These are phyloP conservation scores for Emmelina monodactyla DNA, from an alignment of 2,888 invertebrate genomes.

Conservation along the genomic window DNA sequence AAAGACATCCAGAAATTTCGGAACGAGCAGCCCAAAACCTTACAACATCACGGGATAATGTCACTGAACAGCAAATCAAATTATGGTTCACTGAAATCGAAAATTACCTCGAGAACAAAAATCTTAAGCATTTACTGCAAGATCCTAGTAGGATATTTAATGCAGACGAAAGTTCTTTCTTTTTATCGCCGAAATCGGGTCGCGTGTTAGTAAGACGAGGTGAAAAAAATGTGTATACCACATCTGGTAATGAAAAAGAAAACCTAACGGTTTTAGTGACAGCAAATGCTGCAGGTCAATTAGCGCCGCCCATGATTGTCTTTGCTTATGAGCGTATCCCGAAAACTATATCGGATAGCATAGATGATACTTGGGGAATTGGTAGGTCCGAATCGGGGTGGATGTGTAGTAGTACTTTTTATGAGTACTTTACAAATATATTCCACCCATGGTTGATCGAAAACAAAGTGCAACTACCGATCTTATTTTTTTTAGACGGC, in stretches of 20 bases:
- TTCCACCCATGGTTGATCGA: conserved; percentile 23
- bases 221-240: conserved; percentile 20
- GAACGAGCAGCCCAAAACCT: conserved; percentile 20
- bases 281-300: conserved; percentile 17
- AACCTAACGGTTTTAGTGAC: conserved; percentile 18
- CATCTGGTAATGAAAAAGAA: conserved; percentile 20
- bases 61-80: conserved; percentile 19
- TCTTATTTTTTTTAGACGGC: conserved; percentile 21
- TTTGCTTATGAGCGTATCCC: conserved; percentile 14
- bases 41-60: conserved; percentile 16
- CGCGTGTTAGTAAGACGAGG: conserved; percentile 25
- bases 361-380: conserved; percentile 9
- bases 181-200: conserved; percentile 25
- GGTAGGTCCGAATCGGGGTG: conserved; percentile 23
- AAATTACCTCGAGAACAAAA: conserved; percentile 15
- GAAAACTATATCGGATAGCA: too few relatives aligned
- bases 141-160: conserved; percentile 16
- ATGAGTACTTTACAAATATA: conserved; percentile 26
- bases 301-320: conserved; percentile 19
- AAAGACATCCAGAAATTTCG: conserved; percentile 18
- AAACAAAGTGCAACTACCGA: conserved; percentile 19
- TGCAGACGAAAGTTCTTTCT: conserved; percentile 29
- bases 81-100: conserved; percentile 19
- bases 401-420: conserved; percentile 27
- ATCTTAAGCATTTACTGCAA: conserved; percentile 13